These are phyloP conservation scores for Athalia cordata DNA, from an alignment of 2,888 invertebrate genomes.

Conservation along the genomic window DNA sequence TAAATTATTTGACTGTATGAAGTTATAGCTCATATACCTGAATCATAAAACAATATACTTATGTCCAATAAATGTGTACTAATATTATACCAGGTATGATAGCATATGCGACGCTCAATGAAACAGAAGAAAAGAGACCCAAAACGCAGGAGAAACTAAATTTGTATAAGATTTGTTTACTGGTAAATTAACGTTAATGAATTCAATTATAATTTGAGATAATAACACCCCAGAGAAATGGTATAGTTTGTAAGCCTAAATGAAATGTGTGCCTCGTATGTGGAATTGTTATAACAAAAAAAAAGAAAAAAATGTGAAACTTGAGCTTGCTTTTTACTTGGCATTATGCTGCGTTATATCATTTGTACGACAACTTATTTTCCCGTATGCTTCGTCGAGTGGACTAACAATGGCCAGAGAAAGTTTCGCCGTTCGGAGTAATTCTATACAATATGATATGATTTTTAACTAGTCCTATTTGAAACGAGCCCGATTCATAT, in stretches of 20 bases:
- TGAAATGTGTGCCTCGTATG: slow-evolving; percentile 38
- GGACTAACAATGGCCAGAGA: slow-evolving; percentile 17
- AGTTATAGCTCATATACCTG: not conserved
- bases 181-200: not conserved
- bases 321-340: slow-evolving; percentile 15
- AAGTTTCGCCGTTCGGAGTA: not conserved
- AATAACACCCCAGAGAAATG: slow-evolving; percentile 11
- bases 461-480: slow-evolving; percentile 25
- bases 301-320: slow-evolving; percentile 6
- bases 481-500: slow-evolving; percentile 13
- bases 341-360: slow-evolving; percentile 15
- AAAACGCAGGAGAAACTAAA: not conserved
- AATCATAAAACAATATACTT: too few species aligned
- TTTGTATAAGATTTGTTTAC: slow-evolving; percentile 12
- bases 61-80: too few species aligned
- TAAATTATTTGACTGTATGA: not conserved
- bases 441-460: slow-evolving; percentile 10
- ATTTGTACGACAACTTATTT: not conserved
- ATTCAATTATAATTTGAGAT: slow-evolving; percentile 22
- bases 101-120: slow-evolving; percentile 8
- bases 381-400: not conserved
- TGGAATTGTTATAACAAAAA: slow-evolving; percentile 16
- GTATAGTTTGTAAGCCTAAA: slow-evolving; percentile 14
- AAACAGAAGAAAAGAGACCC: not conserved
- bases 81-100: not conserved